Conservation (phyloP, 37 sponge, comb jelly and placozoan genomes). For the Oscarella lobularis region DNA sequence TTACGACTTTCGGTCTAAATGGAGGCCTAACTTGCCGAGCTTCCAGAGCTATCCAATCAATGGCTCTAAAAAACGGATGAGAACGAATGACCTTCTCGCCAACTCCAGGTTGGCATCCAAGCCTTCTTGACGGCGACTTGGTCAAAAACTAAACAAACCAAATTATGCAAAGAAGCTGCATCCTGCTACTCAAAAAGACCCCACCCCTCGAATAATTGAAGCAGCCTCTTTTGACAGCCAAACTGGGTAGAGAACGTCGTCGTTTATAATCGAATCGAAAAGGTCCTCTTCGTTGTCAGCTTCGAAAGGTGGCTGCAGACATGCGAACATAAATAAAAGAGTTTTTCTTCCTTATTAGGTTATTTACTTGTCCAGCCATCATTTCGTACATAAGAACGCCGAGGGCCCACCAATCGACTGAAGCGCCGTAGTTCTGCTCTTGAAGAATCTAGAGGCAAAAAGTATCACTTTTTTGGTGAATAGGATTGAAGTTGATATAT, state of each 20-base stretch:
- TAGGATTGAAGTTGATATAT: not conserved
- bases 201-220: slow-evolving; percentile 88
- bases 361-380: slow-evolving; percentile 89
- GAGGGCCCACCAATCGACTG: slow-evolving; percentile 99
- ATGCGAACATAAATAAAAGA: not conserved
- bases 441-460: slow-evolving; percentile 82
- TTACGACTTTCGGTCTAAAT: slow-evolving; percentile 86
- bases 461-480: no score
- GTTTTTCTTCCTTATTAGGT: not conserved
- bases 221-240: slow-evolving; percentile 93
- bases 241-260: slow-evolving; percentile 94
- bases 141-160: slow-evolving; percentile 46
- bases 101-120: slow-evolving; percentile 77
- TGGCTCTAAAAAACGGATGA: slow-evolving; percentile 82
- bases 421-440: slow-evolving; percentile 79
- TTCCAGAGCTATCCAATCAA: slow-evolving; percentile 86
- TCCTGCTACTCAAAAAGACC: no score
- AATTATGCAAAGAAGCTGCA: not conserved
- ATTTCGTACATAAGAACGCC: slow-evolving; percentile 99
- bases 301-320: slow-evolving; percentile 84
- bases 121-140: slow-evolving; percentile 67
- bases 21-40: slow-evolving; percentile 61
- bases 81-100: slow-evolving; percentile 76
- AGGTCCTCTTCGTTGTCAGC: slow-evolving; percentile 97
- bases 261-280: slow-evolving; percentile 87